phyloP scores from a whole-genome alignment of 2,888 invertebrate species.

The Andrena camellia region DNA sequence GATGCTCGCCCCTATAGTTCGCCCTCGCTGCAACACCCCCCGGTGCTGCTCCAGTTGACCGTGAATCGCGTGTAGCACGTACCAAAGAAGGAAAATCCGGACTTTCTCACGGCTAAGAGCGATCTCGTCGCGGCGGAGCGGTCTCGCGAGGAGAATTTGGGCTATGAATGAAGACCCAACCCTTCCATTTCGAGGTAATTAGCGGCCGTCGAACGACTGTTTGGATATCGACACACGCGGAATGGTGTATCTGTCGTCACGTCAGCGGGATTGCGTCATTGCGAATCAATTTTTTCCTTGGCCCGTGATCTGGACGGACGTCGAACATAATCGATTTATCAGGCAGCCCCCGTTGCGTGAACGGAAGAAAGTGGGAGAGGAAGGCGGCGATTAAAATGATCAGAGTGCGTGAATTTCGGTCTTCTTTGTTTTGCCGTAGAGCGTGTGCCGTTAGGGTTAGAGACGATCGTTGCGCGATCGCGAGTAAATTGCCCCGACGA shows the following conservation, averaged over 20 bases:
- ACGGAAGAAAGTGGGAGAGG: background rate
- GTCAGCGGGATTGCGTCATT: constrained; percentile 58
- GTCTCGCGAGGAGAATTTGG: constrained; percentile 77
- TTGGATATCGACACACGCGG: constrained; percentile 30
- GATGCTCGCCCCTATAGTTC: constrained; percentile 67
- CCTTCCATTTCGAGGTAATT: constrained; percentile 93
- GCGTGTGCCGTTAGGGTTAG: background rate
- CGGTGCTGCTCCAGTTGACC: constrained; percentile 56
- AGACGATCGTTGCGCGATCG: background rate
- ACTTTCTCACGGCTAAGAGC: constrained; percentile 4
- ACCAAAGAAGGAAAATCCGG: constrained; percentile 1
- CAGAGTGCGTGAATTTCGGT: constrained; percentile 50
- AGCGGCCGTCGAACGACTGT: constrained; percentile 18
- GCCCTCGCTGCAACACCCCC: constrained; percentile 58
- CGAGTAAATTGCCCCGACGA: background rate
- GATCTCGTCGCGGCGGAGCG: constrained; percentile 48
- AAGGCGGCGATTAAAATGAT: constrained; percentile 23
- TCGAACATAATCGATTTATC: constrained; percentile 35
- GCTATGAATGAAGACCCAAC: constrained; percentile 96
- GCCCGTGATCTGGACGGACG: constrained; percentile 26
- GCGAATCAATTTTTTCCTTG: constrained; percentile 51
- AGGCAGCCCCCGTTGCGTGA: constrained; percentile 3
- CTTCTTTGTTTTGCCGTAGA: background rate
- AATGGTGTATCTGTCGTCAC: constrained; percentile 50
- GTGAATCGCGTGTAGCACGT: constrained; percentile 45